Percentiles rank a stretch among this genome's conserved stretches.
phyloP scores from a whole-genome alignment of 2,888 invertebrate genomes.

The Amiota minor region DNA sequence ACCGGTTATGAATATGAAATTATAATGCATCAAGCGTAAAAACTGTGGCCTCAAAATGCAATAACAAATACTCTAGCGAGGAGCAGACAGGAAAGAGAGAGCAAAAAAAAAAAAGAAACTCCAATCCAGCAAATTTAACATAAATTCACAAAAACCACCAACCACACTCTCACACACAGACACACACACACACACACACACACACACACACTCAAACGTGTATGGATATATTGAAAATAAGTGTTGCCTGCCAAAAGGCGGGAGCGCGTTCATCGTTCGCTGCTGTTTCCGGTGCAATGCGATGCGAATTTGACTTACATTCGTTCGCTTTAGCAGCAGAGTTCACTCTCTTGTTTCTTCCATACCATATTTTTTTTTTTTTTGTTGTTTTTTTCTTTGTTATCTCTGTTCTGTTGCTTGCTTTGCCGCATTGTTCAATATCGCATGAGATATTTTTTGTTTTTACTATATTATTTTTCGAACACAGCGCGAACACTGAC shows the following conservation, averaged over 20 bases:
- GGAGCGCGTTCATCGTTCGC: background rate
- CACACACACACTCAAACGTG: background rate
- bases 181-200: conserved; percentile 26
- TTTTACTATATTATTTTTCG: background rate
- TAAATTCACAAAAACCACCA: conserved; percentile 44
- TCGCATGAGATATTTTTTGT: background rate
- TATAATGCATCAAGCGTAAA: conserved; percentile 13
- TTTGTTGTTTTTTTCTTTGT: too few species aligned
- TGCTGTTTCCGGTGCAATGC: too few species aligned
- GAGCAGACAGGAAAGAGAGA: conserved; percentile 49
- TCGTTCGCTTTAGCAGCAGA: too few species aligned
- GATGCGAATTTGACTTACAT: too few species aligned
- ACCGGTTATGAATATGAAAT: conserved; percentile 22
- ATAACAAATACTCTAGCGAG: conserved; percentile 27
- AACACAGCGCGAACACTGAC: conserved; percentile 41
- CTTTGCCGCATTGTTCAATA: conserved; percentile 1
- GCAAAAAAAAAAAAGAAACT: conserved; percentile 39
- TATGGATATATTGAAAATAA: background rate
- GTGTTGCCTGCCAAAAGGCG: conserved; percentile 6
- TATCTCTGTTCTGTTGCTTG: background rate
- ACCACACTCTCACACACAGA: conserved; percentile 36
- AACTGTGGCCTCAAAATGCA: conserved; percentile 1
- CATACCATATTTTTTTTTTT: too few species aligned
- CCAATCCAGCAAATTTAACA: conserved; percentile 33
- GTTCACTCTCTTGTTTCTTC: too few species aligned